Evolutionary conservation across 2,797 vertebrate species (phyloP).

Genomic region (Bradypus variegatus): DNA sequence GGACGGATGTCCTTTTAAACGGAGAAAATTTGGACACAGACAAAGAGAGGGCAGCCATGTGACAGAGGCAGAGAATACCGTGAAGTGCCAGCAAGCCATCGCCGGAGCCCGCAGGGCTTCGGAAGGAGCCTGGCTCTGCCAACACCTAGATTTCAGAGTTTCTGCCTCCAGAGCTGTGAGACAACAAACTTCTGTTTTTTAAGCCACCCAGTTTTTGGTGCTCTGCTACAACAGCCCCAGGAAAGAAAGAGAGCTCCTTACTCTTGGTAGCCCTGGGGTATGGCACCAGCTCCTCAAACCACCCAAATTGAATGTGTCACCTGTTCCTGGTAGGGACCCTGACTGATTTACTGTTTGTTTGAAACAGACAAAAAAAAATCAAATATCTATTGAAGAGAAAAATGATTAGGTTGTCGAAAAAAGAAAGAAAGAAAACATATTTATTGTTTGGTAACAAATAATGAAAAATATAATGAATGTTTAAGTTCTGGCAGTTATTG

Average conservation of each 20-base stretch:
- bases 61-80: too few species aligned
- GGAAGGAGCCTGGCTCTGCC: too few species aligned
- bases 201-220: too few species aligned
- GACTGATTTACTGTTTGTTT: neutral
- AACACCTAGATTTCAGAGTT: too few species aligned
- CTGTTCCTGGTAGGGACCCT: neutral
- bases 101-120: too few species aligned
- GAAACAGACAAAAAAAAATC: neutral
- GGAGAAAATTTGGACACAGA: too few species aligned
- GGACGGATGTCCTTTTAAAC: too few species aligned
- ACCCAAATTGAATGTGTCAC: neutral
- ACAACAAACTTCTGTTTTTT: too few species aligned
- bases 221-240: too few species aligned
- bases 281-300: neutral
- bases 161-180: too few species aligned
- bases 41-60: too few species aligned
- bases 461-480: neutral
- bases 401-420: neutral
- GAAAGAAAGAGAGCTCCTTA: neutral
- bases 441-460: neutral
- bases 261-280: neutral
- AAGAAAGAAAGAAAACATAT: neutral
- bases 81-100: too few species aligned
- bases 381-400: neutral
- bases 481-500: neutral